Evolutionary conservation across 2,888 invertebrate species (phyloP).

Genomic region (Nephrocerus scutellatus): DNA sequence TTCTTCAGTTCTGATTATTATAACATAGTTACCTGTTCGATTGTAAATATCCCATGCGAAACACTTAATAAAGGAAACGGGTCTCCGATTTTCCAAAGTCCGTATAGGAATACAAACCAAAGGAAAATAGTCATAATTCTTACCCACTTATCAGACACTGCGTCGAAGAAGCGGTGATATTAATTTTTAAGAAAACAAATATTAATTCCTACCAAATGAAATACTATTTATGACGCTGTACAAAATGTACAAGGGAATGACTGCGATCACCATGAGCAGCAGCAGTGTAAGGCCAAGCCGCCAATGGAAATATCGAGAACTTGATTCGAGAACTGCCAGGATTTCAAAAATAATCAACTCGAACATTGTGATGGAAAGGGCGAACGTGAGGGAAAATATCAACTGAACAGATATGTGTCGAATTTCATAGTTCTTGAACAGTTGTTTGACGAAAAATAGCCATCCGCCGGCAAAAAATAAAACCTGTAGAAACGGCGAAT

Average conservation of each 20-base stretch:
- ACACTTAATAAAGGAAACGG: slow-evolving; percentile 96
- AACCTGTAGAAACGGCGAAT: slow-evolving; percentile 57
- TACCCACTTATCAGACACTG: slow-evolving; percentile 70
- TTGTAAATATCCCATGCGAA: slow-evolving; percentile 76
- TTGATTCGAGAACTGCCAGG: slow-evolving; percentile 82
- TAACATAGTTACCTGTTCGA: slow-evolving; percentile 35
- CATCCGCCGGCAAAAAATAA: slow-evolving; percentile 95
- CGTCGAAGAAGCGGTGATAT: slow-evolving; percentile 31
- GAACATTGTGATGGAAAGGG: slow-evolving; percentile 97
- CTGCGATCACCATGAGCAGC: slow-evolving; percentile 87
- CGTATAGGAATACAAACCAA: slow-evolving; percentile 87
- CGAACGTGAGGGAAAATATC: slow-evolving; percentile 92
- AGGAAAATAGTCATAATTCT: slow-evolving; percentile 71
- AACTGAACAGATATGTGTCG: slow-evolving; percentile 90
- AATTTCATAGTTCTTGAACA: slow-evolving; percentile 96
- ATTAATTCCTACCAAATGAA: slow-evolving; percentile 62
- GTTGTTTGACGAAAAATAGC: slow-evolving; percentile 95
- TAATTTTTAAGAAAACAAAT: slow-evolving; percentile 13
- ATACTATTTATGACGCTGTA: slow-evolving; percentile 90
- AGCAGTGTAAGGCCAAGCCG: slow-evolving; percentile 84
- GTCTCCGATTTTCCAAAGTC: slow-evolving; percentile 99
- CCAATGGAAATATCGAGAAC: slow-evolving; percentile 76
- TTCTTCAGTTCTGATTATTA: neutral
- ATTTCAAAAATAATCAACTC: slow-evolving; percentile 99
- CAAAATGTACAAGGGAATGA: slow-evolving; percentile 95